Evolutionary conservation across 2,797 vertebrate species (phyloP).

Genomic region (Aulostomus chinensis): DNA sequence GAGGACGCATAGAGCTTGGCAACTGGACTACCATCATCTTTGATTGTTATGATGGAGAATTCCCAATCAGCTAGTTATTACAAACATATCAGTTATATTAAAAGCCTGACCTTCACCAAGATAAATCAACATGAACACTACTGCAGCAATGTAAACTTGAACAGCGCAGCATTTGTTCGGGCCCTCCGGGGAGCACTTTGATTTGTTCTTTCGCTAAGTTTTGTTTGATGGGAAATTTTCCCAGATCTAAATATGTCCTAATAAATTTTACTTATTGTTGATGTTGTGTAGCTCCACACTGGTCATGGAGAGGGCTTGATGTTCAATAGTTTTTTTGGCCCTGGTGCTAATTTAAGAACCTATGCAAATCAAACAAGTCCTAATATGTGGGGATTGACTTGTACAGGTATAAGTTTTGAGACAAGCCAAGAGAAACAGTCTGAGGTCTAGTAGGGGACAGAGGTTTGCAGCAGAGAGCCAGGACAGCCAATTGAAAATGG

Average conservation of each 20-base stretch:
- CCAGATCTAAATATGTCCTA: slow-evolving; percentile 53
- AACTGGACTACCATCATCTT: neutral
- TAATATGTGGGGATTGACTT: slow-evolving; percentile 27
- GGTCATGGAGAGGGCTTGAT: slow-evolving; percentile 7
- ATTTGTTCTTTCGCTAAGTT: slow-evolving; percentile 6
- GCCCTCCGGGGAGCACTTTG: slow-evolving; percentile 26
- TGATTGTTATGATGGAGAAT: slow-evolving; percentile 1
- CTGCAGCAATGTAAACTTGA: slow-evolving; percentile 58
- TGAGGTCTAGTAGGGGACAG: slow-evolving; percentile 16
- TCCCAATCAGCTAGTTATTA: slow-evolving; percentile 25
- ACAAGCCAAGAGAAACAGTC: slow-evolving; percentile 29
- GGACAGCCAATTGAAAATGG: slow-evolving; percentile 32
- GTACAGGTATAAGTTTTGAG: slow-evolving; percentile 10
- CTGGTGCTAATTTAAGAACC: neutral
- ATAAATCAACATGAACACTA: slow-evolving; percentile 52
- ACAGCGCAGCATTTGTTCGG: slow-evolving; percentile 35
- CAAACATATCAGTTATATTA: slow-evolving; percentile 34
- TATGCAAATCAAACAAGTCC: slow-evolving; percentile 7
- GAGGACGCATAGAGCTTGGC: neutral
- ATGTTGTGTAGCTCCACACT: slow-evolving; percentile 25
- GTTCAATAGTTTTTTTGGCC: slow-evolving; percentile 36
- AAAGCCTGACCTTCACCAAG: slow-evolving; percentile 26
- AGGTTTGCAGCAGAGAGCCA: slow-evolving; percentile 18
- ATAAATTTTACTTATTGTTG: slow-evolving; percentile 47
- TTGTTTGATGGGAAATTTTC: slow-evolving; percentile 57